Percentiles rank a stretch among this genome's conserved stretches.
Conservation (phyloP, 2,113 vertebrate species). For the Oplegnathus fasciatus region DNA sequence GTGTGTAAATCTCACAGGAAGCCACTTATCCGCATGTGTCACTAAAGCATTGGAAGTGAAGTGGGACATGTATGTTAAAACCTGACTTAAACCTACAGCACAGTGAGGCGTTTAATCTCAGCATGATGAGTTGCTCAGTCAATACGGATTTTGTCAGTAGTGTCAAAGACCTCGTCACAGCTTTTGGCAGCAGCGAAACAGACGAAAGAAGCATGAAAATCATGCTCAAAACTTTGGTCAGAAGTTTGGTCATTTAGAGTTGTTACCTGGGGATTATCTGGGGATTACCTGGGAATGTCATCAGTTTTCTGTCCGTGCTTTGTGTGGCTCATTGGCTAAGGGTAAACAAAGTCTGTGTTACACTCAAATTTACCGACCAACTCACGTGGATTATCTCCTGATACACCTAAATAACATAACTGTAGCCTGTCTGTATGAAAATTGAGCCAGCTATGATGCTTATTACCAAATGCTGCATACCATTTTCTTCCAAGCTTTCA, state of each 20-base stretch:
- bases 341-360: conserved; percentile 8
- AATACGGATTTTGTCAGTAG: neutral
- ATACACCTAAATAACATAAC: neutral
- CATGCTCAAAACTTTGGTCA: neutral
- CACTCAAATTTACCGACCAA: neutral
- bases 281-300: neutral
- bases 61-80: neutral
- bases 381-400: conserved; percentile 11
- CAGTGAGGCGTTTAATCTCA: neutral
- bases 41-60: neutral
- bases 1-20: conserved; percentile 15
- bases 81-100: neutral
- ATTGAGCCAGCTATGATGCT: too few relatives aligned
- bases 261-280: too few relatives aligned
- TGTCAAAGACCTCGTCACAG: neutral
- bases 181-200: neutral
- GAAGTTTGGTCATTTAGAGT: too few relatives aligned
- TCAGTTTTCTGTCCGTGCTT: neutral
- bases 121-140: neutral
- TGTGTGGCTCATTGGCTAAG: neutral
- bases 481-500: neutral
- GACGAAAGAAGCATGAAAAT: neutral
- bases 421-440: too few relatives aligned
- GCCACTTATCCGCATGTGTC: neutral
- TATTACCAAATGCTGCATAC: neutral